Conservation (phyloP, 2,797 vertebrate species). For the Lepilemur ruficaudatus region DNA sequence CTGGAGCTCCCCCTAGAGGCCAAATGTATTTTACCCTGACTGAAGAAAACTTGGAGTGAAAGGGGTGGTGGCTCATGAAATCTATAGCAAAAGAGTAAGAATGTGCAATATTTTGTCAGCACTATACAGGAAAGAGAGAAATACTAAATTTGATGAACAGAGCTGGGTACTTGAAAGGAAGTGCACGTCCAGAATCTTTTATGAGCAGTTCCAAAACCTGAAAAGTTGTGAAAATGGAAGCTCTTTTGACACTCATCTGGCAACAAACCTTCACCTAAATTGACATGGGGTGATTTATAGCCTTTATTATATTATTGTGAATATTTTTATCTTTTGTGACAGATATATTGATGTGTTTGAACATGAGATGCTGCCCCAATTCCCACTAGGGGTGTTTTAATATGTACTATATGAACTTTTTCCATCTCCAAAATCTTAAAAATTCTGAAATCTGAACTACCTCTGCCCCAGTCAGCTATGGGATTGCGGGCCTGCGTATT, state of each 20-base stretch:
- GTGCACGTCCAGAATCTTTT: not conserved
- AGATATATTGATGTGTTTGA: not conserved
- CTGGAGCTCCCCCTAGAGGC: conserved; percentile 37
- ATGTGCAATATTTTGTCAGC: not conserved
- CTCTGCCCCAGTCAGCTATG: not conserved
- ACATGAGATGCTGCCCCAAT: not conserved
- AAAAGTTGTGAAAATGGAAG: not conserved
- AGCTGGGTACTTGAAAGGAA: not conserved
- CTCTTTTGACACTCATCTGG: not conserved
- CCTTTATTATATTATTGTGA: not conserved
- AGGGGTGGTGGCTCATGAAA: not conserved
- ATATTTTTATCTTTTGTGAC: not conserved
- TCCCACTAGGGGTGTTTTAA: not conserved
- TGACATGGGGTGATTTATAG: not conserved
- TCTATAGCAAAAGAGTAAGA: not conserved
- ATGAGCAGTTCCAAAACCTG: not conserved
- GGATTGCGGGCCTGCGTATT: not conserved
- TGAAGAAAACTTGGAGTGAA: not conserved
- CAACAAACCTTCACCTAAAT: not conserved
- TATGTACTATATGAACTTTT: not conserved
- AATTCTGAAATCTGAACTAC: conserved; percentile 5
- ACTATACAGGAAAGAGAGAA: not conserved
- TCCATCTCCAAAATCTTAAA: conserved; percentile 18
- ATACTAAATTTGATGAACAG: not conserved
- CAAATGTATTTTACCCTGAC: not conserved